phyloP scores from a whole-genome alignment of 2,888 invertebrate species.

The Harmothoe impar region DNA sequence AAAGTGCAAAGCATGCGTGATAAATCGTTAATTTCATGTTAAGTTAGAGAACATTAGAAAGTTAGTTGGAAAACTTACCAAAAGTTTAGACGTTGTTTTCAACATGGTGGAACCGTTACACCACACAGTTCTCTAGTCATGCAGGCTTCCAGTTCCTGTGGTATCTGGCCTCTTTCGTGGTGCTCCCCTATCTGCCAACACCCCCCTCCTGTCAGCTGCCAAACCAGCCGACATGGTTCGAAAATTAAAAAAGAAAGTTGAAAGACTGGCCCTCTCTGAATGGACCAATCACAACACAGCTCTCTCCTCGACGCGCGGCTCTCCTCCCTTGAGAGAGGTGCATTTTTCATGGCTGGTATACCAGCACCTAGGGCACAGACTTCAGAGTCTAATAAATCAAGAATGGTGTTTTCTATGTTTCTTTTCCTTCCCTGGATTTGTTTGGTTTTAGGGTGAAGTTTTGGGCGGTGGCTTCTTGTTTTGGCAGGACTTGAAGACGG shows the following conservation, averaged over 20 bases:
- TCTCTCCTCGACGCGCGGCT: neutral
- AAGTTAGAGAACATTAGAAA: no score
- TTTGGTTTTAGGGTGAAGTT: no score
- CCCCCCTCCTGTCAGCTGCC: conserved; percentile 15
- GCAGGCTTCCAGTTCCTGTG: neutral
- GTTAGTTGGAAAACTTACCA: neutral
- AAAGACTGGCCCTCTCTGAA: neutral
- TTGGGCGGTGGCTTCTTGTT: neutral
- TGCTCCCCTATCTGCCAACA: conserved; percentile 4
- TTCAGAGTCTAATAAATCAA: no score
- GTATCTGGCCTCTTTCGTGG: conserved; percentile 10
- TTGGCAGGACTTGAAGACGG: neutral
- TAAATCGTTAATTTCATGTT: no score
- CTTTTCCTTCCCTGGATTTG: no score
- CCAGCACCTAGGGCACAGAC: no score
- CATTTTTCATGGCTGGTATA: no score
- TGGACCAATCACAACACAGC: neutral
- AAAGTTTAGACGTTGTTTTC: neutral
- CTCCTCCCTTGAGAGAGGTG: no score
- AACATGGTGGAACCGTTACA: neutral
- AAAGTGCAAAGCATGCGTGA: no score
- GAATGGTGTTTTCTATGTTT: no score
- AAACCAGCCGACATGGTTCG: neutral
- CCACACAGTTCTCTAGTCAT: neutral
- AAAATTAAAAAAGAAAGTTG: neutral